Evolutionary conservation across 2,888 invertebrate genomes (phyloP), one percentile per base, ranked within the genome.

Genomic region (Hydroisotoma schaefferi): DNA sequence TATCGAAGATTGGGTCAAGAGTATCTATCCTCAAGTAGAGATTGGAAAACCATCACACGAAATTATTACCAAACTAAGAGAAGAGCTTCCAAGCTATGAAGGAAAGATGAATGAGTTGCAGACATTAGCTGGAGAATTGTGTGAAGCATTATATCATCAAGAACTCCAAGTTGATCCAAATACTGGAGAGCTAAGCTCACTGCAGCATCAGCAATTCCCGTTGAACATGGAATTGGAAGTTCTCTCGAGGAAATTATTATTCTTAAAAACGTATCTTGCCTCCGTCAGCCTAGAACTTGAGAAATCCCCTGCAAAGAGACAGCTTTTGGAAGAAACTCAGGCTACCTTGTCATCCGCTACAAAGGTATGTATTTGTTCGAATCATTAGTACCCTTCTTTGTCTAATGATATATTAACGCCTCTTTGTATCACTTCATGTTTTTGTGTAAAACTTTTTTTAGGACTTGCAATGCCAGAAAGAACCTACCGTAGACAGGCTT

Each of bases 401-500:
- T 33, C 15, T 6, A 33, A 33, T 15, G 20, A 40, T 15, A 40
- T 40, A 8, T 33, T 40, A 40, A 40, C 20, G 15, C 40, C n/a
- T 40, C 20, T 15, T 40, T 40, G 33, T 40, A n/a, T n/a, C n/a
- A n/a, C n/a, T n/a, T n/a, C n/a, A n/a, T n/a, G 37, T 29, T 27
- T 47, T 28, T 44, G n/a, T n/a, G n/a, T n/a, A n/a, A n/a, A n/a
- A n/a, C n/a, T n/a, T n/a, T n/a, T 18, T 57, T 1, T 47, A 70
- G 67, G 70, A 57, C 22, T 48, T 66, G 2, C 60, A 61, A 33
- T 54, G 59, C 44, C 55, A 61, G 8, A 56, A 40, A 1, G 61
- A 62, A 22, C 62, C 64, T 10, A 59, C 63, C 12, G 59, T 65
- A 2, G 59, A 87, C 68, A 87, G 89, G 75, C 75, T 91, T 57